Base-by-base conservation (phyloP, 2,888 invertebrate genomes). In the Arrhopalites spinosus region DNA sequence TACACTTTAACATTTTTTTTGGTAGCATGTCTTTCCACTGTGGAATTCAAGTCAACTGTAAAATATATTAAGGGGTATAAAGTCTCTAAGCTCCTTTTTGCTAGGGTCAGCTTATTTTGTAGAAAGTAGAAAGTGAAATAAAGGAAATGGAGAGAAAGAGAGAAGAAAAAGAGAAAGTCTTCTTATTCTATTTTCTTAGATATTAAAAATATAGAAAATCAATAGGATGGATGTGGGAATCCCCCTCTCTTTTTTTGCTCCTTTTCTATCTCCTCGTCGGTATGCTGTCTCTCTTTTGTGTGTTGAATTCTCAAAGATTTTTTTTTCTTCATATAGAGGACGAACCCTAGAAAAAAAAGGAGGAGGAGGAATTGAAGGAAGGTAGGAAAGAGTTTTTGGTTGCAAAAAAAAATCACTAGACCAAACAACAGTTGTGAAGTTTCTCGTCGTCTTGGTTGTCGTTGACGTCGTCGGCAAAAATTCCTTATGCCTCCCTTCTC, bases 351-450 rank as follows among this genome's bases (percentile, higher is more conserved):
- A 27, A 15, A 5, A 36, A 29, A 64, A 23, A 7, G 5, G 8
- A 17, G 17, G 63, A 8, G 5, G 25, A 7, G 23, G 63, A 27
- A 17, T 5, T 5, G 27, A n/a, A 17, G 25, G 23, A 63, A 63
- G 63, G 23, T 23, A 64, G 56, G 56, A 56, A 0, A 25, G 30
- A 69, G 53, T n/a, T n/a, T 15, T 20, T 1, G n/a, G 15, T n/a
- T 2, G 50, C 43, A 45, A n/a, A 45, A 74, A 69, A 59, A 69
- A 69, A 74, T 77, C 77, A 77, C 56, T 64, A 77, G 74, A 74
- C 70, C 77, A 77, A 77, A 77, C 77, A 77, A 77, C 77, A 77
- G 77, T 73, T 77, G 77, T 45, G 70, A 73, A 70, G 70, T 64
- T 77, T 77, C 77, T 77, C 76, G 76, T 73, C 36, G 5, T 36